Base-by-base conservation (phyloP, 2,888 invertebrate species). In the Stratiomys singularior region DNA sequence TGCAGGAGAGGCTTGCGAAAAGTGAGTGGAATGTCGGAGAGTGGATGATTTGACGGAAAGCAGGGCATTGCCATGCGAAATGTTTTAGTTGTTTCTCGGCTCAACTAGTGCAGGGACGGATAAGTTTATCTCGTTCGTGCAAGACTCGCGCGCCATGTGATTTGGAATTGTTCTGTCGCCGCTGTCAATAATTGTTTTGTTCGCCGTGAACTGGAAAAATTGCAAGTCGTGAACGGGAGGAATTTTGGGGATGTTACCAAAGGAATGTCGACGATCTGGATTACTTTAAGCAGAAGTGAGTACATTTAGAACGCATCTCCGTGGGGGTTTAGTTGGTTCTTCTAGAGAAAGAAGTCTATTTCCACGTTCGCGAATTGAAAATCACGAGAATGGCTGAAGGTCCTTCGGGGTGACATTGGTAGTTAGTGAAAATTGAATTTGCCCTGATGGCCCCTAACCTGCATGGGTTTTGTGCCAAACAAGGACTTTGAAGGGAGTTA, bases 141-240 rank as follows among this genome's bases (percentile, higher is more conserved):
- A 13, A 21, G 11, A 44, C 25, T 69, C 69, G 46, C 25, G 27
- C 46, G 47, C 69, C 69, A 69, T 47, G 69, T 69, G 69, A 69
- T 46, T 15, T 28, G 30, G 5, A 28, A 25, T 28, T 30, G 64
- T 64, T 30, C 25, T 69, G 28, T 69, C 46, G 69, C 69, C 23
- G 69, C 46, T 69, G 69, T 69, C 66, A 66, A 52, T 52, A 52
- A 52, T 37, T 66, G 58, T 60, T 60, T 64, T 64, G 64, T 64
- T 64, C 30, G 64, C 64, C 30, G 64, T 25, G 30, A n/a, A 18
- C n/a, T 30, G 25, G 67, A 67, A 44, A 60, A 21, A 27, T 46
- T 21, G 67, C 15, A 67, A 67, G 27, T 60, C 23, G 25, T 60
- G 9, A 21, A 21, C n/a, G 18, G 28, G 15, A 13, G 64, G 66